Evolutionary conservation across 2,888 invertebrate genomes (phyloP).

Genomic region (Calameuta pallipes): DNA sequence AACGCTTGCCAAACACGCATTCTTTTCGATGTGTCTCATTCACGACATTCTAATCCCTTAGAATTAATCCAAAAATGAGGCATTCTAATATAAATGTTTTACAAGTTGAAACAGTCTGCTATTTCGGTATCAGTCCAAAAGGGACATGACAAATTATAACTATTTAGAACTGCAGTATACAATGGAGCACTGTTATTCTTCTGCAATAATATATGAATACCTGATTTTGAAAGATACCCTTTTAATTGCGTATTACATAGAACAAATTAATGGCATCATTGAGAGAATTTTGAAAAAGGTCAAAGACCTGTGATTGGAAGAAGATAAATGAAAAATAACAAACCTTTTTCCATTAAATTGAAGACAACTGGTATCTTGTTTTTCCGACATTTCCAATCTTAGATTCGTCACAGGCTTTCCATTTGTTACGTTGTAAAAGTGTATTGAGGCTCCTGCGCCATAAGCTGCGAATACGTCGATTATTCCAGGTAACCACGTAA

Average conservation of each 20-base stretch:
- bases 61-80: background rate
- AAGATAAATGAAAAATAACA: background rate
- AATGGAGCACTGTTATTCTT: too few relatives aligned
- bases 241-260: background rate
- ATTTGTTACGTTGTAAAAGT: constrained; percentile 51
- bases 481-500: constrained; percentile 54
- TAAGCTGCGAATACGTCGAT: constrained; percentile 54
- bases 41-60: background rate
- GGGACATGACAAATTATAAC: too few relatives aligned
- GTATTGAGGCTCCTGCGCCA: constrained; percentile 52
- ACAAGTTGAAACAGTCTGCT: too few relatives aligned
- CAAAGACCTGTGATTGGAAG: background rate
- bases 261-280: background rate
- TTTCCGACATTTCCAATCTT: constrained; percentile 45
- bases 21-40: background rate
- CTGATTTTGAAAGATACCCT: background rate
- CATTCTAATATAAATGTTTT: background rate
- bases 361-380: constrained; percentile 51
- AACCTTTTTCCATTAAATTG: constrained; percentile 58
- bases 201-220: background rate
- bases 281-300: background rate
- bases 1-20: background rate
- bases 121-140: too few relatives aligned
- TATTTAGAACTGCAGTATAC: too few relatives aligned
- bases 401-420: constrained; percentile 43